These are phyloP conservation scores for Parotocinclus haroldoi DNA, from an alignment of 2,797 vertebrate species.

Conservation along the genomic window DNA sequence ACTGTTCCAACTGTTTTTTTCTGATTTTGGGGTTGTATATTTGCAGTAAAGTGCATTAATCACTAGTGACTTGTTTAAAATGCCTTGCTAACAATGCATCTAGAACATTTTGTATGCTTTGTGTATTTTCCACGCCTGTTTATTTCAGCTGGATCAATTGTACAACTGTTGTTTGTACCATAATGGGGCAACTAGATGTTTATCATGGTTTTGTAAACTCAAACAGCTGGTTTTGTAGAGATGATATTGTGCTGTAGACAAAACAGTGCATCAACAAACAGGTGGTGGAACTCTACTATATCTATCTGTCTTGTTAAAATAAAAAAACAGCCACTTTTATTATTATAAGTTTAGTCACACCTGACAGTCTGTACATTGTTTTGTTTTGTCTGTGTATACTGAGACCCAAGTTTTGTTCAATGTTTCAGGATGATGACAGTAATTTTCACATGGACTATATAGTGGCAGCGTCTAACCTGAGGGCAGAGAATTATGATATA, in stretches of 20 bases:
- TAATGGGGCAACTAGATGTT: not conserved
- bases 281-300: not conserved
- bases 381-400: slow-evolving; percentile 4
- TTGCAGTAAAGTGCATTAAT: slow-evolving; percentile 11
- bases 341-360: not conserved
- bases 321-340: not conserved
- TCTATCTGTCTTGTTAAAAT: not conserved
- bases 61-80: slow-evolving; percentile 45
- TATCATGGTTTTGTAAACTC: slow-evolving; percentile 4
- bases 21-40: too few relatives aligned
- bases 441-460: slow-evolving; percentile 84
- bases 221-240: slow-evolving; percentile 19
- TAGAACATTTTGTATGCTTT: not conserved
- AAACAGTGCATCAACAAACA: slow-evolving; percentile 10
- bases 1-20: too few relatives aligned
- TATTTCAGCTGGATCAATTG: not conserved
- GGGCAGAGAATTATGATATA: slow-evolving; percentile 85
- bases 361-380: not conserved
- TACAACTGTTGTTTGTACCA: not conserved
- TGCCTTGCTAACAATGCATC: slow-evolving; percentile 29
- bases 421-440: slow-evolving; percentile 74
- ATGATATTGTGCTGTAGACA: slow-evolving; percentile 1
- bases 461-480: slow-evolving; percentile 77
- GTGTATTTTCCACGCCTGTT: not conserved
- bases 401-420: slow-evolving; percentile 8